Percentiles rank a stretch among this genome's conserved stretches.
phyloP scores from a whole-genome alignment of 2,113 vertebrate genomes.

The Heterochromis multidens region DNA sequence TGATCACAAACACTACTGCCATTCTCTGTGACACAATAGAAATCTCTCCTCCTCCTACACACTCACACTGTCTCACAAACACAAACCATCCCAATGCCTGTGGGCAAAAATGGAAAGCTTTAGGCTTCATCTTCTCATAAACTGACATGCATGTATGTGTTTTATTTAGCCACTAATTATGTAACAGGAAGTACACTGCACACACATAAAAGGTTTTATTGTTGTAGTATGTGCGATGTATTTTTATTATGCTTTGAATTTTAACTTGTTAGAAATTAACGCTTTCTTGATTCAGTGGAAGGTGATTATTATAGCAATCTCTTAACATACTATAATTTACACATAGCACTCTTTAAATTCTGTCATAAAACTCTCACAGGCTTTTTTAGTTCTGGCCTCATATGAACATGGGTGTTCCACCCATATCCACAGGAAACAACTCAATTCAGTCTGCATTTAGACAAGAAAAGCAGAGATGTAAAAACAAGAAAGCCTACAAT shows the following conservation, averaged over 20 bases:
- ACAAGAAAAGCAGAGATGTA: conserved; percentile 6
- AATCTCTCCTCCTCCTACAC: background rate
- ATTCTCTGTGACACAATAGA: conserved; percentile 52
- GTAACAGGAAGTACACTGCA: background rate
- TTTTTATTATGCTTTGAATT: background rate
- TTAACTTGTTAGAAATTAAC: background rate
- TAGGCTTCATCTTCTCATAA: conserved; percentile 23
- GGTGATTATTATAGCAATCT: conserved; percentile 7
- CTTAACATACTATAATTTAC: conserved; percentile 10
- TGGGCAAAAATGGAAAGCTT: conserved; percentile 16
- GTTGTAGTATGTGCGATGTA: background rate
- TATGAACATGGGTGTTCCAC: conserved; percentile 13
- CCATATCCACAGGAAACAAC: conserved; percentile 33
- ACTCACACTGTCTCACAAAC: background rate
- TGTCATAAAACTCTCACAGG: background rate
- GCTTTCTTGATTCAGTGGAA: background rate
- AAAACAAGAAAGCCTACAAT: conserved; percentile 24
- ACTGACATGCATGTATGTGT: conserved; percentile 2
- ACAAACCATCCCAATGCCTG: background rate
- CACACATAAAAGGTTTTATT: background rate
- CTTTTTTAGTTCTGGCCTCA: background rate
- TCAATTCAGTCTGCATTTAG: conserved; percentile 26
- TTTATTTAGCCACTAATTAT: background rate
- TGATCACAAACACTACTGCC: conserved; percentile 41
- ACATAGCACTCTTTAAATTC: background rate